These are phyloP conservation scores for Fragum fragum DNA, from an alignment of 2,888 invertebrate species.

Conservation along the genomic window DNA sequence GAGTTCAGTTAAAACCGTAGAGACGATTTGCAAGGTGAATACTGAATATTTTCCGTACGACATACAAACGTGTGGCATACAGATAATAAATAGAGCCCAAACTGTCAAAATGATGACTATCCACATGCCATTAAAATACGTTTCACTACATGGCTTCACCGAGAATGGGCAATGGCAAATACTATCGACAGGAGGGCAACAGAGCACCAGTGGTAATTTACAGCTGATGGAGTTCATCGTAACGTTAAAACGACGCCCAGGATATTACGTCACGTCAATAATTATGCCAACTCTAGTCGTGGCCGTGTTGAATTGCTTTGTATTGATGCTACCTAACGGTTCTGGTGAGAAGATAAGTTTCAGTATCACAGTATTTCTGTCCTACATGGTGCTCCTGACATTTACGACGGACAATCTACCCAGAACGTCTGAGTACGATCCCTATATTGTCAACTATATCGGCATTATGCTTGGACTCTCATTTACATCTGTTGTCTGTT, in stretches of 20 bases:
- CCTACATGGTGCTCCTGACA: conserved; percentile 1
- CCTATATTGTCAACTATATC: not conserved
- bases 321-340: not conserved
- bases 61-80: not conserved
- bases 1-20: not conserved
- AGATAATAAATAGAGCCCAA: not conserved
- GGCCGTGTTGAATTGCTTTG: not conserved
- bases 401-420: conserved; percentile 4
- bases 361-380: conserved; percentile 5
- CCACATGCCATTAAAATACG: too few relatives aligned
- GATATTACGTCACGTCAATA: not conserved
- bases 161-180: conserved; percentile 4
- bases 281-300: not conserved
- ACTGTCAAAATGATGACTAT: not conserved
- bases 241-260: not conserved
- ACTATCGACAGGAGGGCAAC: not conserved
- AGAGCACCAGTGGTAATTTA: not conserved
- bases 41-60: conserved; percentile 15
- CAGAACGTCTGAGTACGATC: too few relatives aligned
- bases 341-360: conserved; percentile 13
- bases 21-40: not conserved
- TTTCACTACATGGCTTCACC: not conserved
- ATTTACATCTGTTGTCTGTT: not conserved
- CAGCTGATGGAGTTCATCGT: not conserved
- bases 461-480: not conserved